Conservation (phyloP, 1,140 invertebrate species). For the Conopomorpha cramerella region DNA sequence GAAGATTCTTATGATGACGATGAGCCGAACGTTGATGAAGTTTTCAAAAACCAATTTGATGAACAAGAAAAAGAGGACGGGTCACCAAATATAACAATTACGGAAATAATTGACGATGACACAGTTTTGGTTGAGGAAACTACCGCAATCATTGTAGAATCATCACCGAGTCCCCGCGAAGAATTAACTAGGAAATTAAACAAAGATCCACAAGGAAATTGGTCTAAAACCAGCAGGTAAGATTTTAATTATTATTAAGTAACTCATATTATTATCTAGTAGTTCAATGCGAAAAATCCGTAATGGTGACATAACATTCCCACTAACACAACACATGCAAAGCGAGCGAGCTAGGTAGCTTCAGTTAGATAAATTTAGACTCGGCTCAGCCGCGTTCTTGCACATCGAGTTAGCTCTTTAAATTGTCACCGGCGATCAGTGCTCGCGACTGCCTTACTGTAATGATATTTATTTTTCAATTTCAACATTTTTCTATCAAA, state of each 20-base stretch:
- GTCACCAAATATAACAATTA: constrained; percentile 54
- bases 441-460: constrained; percentile 49
- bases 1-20: constrained; percentile 38
- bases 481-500: no score
- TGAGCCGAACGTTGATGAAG: constrained; percentile 44
- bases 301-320: constrained; percentile 37
- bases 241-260: constrained; percentile 11
- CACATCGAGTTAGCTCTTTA: constrained; percentile 49
- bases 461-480: no score
- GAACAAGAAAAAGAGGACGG: constrained; percentile 27
- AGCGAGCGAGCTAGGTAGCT: constrained; percentile 43
- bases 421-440: constrained; percentile 52
- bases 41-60: constrained; percentile 38
- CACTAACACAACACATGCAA: constrained; percentile 37
- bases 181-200: not conserved
- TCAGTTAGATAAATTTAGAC: constrained; percentile 49
- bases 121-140: constrained; percentile 22
- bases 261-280: constrained; percentile 6
- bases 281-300: constrained; percentile 11
- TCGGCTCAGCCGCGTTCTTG: constrained; percentile 39
- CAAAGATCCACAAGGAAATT: constrained; percentile 25
- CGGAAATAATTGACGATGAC: constrained; percentile 49
- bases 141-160: constrained; percentile 29
- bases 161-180: constrained; percentile 22
- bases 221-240: constrained; percentile 54